Evolutionary conservation across 30 jellyfish, hydroid and myxozoan species (phyloP), one percentile per base, ranked within the genome.

Genomic region (Mastigias papua): DNA sequence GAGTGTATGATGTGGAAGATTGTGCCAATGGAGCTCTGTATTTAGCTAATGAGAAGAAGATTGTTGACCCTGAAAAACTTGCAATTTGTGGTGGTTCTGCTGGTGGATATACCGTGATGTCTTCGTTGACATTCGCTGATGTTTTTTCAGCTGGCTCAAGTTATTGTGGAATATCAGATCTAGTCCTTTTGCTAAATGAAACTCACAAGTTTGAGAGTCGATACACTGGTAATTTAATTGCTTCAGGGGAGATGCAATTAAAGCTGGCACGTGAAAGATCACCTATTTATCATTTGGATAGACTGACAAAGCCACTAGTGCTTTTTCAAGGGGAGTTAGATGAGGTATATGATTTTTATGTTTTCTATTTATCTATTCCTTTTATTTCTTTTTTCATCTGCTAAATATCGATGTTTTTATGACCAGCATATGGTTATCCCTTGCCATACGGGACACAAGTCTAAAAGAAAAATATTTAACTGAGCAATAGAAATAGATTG

Each of bases 261-360:
- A 73, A 81, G 23, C 69, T 87, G 21, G 93, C 90, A 35, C 71
- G 65, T 19, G 98, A 72, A 23, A 68, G 98, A 29, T 93, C 98
- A 21, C 98, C 98, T 1, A 80, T 86, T 54, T 75, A 80, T 51
- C 97, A 93, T 82, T 57, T 74, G 20, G 95, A 93, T 51, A 61
- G 74, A 27, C 78, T 93, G 30, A 86, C 76, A 34, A 75, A 80
- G 31, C 98, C 98, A 16, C 69, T 81, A 19, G 97, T 89, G 6
- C 87, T 93, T 78, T 93, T 93, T 67, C 98, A 93, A 62, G 98
- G 98, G 30, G 95, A 65, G 32, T 93, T 93, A 17, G 98, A 93
- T 75, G 81, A 93, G 98, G 98, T 93, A 80, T 32, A 60, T 0
- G 30, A 0, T 32, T 6, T 10, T 11, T 5, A n/a, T 35, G 15